Conservation (phyloP, 2,888 invertebrate genomes). For the Chrysolina oricalcia region DNA sequence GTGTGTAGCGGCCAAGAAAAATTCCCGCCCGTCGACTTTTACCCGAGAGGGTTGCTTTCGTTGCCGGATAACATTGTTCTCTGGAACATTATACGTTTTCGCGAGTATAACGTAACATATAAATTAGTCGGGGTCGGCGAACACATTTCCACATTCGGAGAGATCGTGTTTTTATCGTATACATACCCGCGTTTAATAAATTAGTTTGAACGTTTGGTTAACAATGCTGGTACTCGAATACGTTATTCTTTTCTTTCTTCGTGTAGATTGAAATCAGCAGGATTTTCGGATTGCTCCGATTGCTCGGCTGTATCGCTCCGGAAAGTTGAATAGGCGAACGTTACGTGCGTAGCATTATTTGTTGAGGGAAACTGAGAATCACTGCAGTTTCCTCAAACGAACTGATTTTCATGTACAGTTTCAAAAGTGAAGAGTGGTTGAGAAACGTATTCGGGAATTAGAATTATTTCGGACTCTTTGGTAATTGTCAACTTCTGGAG, state of each 20-base stretch:
- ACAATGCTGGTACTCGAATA: constrained; percentile 18
- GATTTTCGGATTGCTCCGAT: background rate
- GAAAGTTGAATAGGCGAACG: background rate
- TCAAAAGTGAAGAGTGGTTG: no score
- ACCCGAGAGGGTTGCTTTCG: constrained; percentile 35
- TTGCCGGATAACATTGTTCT: constrained; percentile 31
- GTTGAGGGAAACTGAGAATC: background rate
- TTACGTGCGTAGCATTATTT: background rate
- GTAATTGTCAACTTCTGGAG: no score
- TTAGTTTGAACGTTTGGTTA: constrained; percentile 13
- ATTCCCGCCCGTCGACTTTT: constrained; percentile 32
- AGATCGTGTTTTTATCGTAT: constrained; percentile 18
- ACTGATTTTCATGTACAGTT: no score
- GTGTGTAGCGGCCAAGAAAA: constrained; percentile 31
- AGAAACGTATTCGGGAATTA: no score
- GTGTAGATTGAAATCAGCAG: background rate
- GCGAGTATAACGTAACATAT: constrained; percentile 25
- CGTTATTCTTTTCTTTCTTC: background rate
- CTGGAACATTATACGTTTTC: constrained; percentile 28
- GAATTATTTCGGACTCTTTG: no score
- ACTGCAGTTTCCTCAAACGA: no score
- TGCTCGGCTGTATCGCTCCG: background rate
- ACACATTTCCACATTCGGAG: constrained; percentile 25
- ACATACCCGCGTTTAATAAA: constrained; percentile 10
- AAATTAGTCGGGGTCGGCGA: constrained; percentile 29